Conservation (phyloP, 1,140 invertebrate species). For the Microvelia longipes region DNA sequence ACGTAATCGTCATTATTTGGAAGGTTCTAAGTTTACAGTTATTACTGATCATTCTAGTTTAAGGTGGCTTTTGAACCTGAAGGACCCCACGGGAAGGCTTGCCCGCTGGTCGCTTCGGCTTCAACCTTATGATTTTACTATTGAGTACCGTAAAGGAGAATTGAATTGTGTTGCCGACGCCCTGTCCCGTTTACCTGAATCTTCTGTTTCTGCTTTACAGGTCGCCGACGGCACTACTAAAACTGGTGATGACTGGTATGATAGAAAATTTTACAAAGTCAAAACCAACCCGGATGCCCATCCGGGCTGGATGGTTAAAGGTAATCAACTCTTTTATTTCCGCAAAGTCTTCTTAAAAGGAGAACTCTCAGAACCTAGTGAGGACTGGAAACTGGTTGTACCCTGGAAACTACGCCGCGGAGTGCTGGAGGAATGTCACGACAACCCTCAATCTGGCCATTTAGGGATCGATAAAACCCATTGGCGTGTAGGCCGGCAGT, state of each 20-base stretch:
- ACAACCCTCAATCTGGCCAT: constrained; percentile 2
- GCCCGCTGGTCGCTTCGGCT: constrained; percentile 21
- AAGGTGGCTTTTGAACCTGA: constrained; percentile 26
- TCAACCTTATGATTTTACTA: constrained; percentile 27
- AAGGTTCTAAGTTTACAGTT: constrained; percentile 27
- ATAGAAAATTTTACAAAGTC: neutral
- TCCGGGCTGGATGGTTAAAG: neutral
- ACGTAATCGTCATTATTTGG: constrained; percentile 27
- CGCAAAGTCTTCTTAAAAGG: neutral
- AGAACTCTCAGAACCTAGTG: neutral
- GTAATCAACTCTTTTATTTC: neutral
- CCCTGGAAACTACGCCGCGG: neutral
- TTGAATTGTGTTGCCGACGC: constrained; percentile 27
- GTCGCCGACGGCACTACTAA: neutral
- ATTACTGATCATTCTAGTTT: constrained; percentile 30
- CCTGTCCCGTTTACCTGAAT: constrained; percentile 13
- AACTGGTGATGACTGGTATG: constrained; percentile 3
- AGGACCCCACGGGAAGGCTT: constrained; percentile 13
- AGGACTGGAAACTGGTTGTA: neutral
- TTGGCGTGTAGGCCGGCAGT: neutral
- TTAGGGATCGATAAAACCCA: neutral
- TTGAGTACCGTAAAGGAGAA: constrained; percentile 26
- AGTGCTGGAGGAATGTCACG: constrained; percentile 2
- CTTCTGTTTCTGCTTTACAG: neutral
- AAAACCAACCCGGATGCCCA: neutral